Evolutionary conservation across 1,140 invertebrate species (phyloP).

Genomic region (Doryteuthis pealeii): DNA sequence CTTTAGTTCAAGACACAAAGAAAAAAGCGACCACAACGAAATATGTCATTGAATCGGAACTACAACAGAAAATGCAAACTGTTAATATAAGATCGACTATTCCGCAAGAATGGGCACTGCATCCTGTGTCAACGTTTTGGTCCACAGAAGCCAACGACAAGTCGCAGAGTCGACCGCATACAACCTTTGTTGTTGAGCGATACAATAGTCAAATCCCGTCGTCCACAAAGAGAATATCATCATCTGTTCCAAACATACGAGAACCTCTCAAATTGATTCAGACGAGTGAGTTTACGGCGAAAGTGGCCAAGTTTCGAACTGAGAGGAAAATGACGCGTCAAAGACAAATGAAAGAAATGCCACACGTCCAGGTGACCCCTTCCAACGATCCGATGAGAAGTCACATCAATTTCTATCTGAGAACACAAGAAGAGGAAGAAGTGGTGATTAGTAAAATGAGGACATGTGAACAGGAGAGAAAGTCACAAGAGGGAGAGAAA

Average conservation of each 20-base stretch:
- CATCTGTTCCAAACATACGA: neutral
- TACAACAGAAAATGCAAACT: too few species aligned
- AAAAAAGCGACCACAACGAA: too few species aligned
- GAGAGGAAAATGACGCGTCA: neutral
- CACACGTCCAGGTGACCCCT: neutral
- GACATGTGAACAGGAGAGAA: too few species aligned
- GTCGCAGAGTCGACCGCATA: neutral
- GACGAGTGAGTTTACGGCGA: neutral
- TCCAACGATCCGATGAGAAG: neutral
- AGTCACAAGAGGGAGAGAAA: too few species aligned
- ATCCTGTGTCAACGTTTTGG: too few species aligned
- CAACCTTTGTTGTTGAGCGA: neutral
- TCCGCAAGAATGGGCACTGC: too few species aligned
- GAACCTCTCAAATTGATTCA: neutral
- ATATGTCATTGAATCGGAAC: too few species aligned
- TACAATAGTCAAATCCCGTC: neutral
- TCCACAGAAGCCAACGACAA: neutral
- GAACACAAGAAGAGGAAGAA: slow-evolving; percentile 6
- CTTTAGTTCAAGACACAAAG: too few species aligned
- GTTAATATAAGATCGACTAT: too few species aligned
- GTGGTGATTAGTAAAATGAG: neutral
- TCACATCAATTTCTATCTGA: neutral
- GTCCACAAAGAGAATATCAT: neutral
- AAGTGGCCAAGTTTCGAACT: neutral
- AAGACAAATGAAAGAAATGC: neutral